Evolutionary conservation across 2,888 invertebrate genomes (phyloP), one percentile per base, ranked within the genome.

Genomic region (Agrypnus murinus): DNA sequence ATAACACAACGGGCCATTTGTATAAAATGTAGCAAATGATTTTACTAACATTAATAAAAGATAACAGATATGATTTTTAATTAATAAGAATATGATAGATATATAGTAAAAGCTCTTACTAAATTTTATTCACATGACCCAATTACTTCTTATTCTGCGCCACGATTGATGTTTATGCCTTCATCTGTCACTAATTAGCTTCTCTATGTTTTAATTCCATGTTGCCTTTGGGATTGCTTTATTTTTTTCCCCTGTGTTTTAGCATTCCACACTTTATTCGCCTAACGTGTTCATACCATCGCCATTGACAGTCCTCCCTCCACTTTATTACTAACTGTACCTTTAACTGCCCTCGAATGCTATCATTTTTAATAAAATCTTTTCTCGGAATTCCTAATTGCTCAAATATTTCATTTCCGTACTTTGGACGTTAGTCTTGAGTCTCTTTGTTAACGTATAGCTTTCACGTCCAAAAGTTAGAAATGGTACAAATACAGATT

Each of bases 381-480:
- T 4, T 58, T 58, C 15, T 36, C 14, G 36, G 3, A 1, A 38
- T 17, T 36, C 40, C 58, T 58, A 58, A 36, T 12, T 38, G 8
- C 58, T 58, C 19, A 58, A 14, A 10, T 58, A 58, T 38, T 58
- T 58, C 38, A 58, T 58, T 38, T 58, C 58, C 17, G 10, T 19
- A n/a, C 19, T 34, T 36, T 58, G 34, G 7, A 58, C 2, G 4
- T 45, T 45, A 15, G 6, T 36, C 34, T 34, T 12, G 10, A 58
- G 31, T 8, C 15, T 38, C 34, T 36, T 36, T 4, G 58, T 19
- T 34, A 58, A 12, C 1, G 36, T 31, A 2, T 10, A 58, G 14
- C 36, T 36, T 58, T 58, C 36, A 36, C 58, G 15, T 4, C 58
- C 7, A 58, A 32, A 58, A 10, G 34, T 57, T 36, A 63, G 17